phyloP scores from a whole-genome alignment of 1,140 invertebrate species.

The Aphelenchoides besseyi region DNA sequence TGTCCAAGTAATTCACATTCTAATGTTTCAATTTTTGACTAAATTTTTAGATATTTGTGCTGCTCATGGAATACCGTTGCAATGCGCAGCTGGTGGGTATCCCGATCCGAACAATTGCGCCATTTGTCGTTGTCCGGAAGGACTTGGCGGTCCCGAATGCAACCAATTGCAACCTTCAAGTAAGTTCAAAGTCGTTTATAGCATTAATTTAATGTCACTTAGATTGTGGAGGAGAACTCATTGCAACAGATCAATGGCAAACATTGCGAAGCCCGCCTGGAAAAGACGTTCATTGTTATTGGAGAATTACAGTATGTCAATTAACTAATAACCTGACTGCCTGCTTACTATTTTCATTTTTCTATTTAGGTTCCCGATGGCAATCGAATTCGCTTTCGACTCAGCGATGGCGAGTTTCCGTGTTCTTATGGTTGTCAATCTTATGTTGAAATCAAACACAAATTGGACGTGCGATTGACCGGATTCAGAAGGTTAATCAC shows the following conservation, averaged over 20 bases:
- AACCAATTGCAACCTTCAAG: conserved; percentile 55
- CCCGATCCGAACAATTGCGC: conserved; percentile 61
- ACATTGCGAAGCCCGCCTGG: conserved; percentile 56
- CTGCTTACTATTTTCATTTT: no score
- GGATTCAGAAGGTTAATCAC: conserved; percentile 56
- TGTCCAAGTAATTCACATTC: conserved; percentile 50
- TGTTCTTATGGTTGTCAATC: conserved; percentile 61
- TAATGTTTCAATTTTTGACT: neutral
- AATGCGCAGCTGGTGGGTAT: conserved; percentile 58
- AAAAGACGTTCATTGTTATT: conserved; percentile 60
- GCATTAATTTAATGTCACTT: conserved; percentile 2
- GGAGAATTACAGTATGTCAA: conserved; percentile 56
- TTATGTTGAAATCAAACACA: conserved; percentile 46
- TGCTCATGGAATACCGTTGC: conserved; percentile 33
- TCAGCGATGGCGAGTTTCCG: conserved; percentile 61
- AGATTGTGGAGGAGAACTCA: conserved; percentile 57
- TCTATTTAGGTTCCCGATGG: conserved; percentile 50
- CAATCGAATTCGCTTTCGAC: conserved; percentile 56
- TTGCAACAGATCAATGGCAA: conserved; percentile 60
- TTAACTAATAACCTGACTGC: no score
- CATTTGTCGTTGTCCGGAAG: conserved; percentile 58
- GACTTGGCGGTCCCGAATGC: conserved; percentile 59
- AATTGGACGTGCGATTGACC: conserved; percentile 18
- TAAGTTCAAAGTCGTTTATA: conserved; percentile 26
- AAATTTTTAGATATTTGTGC: conserved; percentile 43